phyloP scores from a whole-genome alignment of 1,140 invertebrate genomes.

The Brachystomella parvula region DNA sequence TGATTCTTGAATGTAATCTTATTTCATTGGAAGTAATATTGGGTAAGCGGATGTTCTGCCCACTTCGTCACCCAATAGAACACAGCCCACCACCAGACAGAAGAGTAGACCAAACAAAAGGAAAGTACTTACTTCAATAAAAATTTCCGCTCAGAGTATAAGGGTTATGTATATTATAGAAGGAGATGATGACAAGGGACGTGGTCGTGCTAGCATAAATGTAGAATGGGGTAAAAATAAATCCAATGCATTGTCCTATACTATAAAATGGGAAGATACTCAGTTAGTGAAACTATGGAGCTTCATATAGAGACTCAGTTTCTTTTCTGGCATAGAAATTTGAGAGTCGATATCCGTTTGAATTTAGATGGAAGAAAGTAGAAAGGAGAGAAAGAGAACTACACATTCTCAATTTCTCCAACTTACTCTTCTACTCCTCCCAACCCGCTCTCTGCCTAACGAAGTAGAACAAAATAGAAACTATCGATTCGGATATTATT shows the following conservation, averaged over 20 bases:
- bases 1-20: not conserved
- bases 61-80: not conserved
- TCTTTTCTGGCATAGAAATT: not conserved
- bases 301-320: too few relatives aligned
- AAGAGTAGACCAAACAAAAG: not conserved
- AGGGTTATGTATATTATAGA: not conserved
- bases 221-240: too few relatives aligned
- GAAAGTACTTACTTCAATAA: not conserved
- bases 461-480: slow-evolving; percentile 10
- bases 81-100: not conserved
- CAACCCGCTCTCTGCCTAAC: not conserved
- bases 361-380: not conserved
- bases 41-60: not conserved
- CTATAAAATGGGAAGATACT: too few relatives aligned
- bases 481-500: slow-evolving; percentile 6
- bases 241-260: too few relatives aligned
- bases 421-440: too few relatives aligned
- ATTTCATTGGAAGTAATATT: not conserved
- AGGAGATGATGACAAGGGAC: too few relatives aligned
- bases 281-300: not conserved
- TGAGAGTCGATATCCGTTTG: not conserved
- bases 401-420: too few relatives aligned
- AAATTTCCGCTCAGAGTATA: not conserved
- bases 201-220: too few relatives aligned
- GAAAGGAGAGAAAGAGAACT: not conserved